phyloP scores from a whole-genome alignment of 1,140 invertebrate genomes.

The Trachymyrmex cornetzi region DNA sequence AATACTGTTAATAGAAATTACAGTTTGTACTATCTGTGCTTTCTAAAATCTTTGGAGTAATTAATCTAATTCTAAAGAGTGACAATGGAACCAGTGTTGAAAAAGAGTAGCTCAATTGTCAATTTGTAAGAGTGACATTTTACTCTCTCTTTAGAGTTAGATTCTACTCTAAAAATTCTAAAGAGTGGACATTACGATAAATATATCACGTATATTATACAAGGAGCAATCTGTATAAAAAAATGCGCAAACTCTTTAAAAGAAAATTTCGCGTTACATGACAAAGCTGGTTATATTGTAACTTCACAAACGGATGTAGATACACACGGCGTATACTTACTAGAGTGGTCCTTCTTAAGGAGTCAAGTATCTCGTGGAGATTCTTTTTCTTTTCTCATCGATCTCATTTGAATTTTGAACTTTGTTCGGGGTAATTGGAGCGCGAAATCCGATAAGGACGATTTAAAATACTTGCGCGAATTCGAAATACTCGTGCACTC shows the following conservation, averaged over 20 bases:
- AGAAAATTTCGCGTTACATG: not conserved
- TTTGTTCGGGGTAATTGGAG: constrained; percentile 48
- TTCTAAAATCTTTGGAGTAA: no score
- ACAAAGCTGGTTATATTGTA: not conserved
- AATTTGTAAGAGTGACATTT: no score
- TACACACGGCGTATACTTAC: not conserved
- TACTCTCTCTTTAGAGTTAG: no score
- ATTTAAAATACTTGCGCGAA: constrained; percentile 46
- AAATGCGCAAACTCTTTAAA: not conserved
- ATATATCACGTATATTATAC: not conserved
- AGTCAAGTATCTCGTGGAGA: not conserved
- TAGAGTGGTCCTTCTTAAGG: constrained; percentile 16
- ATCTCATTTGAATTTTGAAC: constrained; percentile 47
- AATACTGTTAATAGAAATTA: not conserved
- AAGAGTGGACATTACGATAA: not conserved
- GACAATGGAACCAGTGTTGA: no score
- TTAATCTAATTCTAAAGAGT: no score
- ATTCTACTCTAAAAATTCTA: no score
- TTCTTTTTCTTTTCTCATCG: not conserved
- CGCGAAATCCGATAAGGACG: constrained; percentile 46
- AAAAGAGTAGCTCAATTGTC: no score
- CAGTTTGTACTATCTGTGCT: not conserved
- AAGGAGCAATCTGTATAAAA: not conserved
- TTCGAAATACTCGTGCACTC: not conserved
- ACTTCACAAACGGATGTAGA: not conserved